Base-by-base conservation (phyloP, 2,797 vertebrate species). In the Pipistrellus pipistrellus region DNA sequence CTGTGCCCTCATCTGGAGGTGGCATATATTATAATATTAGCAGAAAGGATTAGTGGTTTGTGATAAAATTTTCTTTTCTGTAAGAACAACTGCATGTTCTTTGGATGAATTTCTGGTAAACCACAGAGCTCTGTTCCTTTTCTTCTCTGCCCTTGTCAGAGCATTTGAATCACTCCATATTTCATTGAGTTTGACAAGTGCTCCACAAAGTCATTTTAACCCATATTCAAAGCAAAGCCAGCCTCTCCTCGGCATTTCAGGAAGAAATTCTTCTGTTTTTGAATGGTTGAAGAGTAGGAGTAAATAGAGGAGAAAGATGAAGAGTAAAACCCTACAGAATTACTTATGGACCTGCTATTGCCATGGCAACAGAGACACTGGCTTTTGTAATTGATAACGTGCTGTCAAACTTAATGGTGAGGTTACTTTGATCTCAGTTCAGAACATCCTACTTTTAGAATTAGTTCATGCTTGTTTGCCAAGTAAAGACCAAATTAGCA, bases 61-160 rank as follows among this genome's bases (percentile, higher is more conserved):
- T 62, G 89, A 91, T 55, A 41, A 12, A 84, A 4, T 71, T 82
- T 87, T 87, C 7, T 89, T 88, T 94, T 86, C 44, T 32, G 25
- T 62, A 59, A 44, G 25, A 96, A n/a, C 17, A 93, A 44, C 11
- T 46, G 3, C 51, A 68, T 46, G 41, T 35, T 88, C 51, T 75
- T 81, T 83, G 38, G 20, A 41, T 55, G 46, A 77, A 48, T 80
- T 64, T 75, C 53, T 82, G 17, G 23, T 30, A 75, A 86, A 92
- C 48, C 32, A 88, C 64, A 78, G 59, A 72, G 48, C 10, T 10
- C n/a, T 85, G 14, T 85, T 92, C 25, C 82, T 95, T 78, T 62
- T 64, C 91, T 75, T 81, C 18, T 64, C 12, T 77, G 35, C 23
- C 25, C 35, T 41, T 83, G 32, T 75, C 46, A 85, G 64, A 46